A percentile compares a stretch with the other conserved stretches of the same genome.
Evolutionary conservation across 1,140 invertebrate genomes (phyloP).

Genomic region (Aricia agestis): DNA sequence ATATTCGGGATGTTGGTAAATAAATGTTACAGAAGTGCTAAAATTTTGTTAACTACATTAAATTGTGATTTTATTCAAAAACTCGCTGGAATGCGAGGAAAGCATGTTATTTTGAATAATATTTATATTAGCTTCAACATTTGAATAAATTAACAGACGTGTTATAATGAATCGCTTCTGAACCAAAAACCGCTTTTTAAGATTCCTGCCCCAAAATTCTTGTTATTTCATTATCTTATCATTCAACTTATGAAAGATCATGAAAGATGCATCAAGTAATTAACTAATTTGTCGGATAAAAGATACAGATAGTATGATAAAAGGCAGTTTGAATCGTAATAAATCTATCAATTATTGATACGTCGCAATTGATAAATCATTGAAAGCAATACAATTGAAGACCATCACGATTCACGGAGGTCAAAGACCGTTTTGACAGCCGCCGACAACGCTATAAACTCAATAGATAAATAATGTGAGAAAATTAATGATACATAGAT

Average conservation of each 20-base stretch:
- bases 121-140: background rate
- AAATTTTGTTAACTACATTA: background rate
- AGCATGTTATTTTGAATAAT: background rate
- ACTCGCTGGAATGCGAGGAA: background rate
- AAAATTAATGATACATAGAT: background rate
- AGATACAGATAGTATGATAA: no score
- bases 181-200: background rate
- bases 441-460: background rate
- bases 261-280: no score
- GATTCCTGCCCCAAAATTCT: no score
- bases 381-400: background rate
- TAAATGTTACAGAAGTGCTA: background rate
- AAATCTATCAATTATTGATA: no score
- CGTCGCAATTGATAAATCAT: no score
- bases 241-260: no score
- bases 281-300: no score
- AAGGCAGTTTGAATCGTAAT: no score
- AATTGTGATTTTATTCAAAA: background rate
- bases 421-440: constrained; percentile 8
- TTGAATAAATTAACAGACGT: background rate
- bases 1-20: constrained; percentile 10
- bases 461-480: constrained; percentile 4
- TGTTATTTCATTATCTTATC: no score
- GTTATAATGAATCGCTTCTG: background rate
- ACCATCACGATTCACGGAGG: background rate